Percentiles rank a stretch among this genome's conserved stretches.
Conservation (phyloP, 2,888 invertebrate species). For the Andrena trimmerana region DNA sequence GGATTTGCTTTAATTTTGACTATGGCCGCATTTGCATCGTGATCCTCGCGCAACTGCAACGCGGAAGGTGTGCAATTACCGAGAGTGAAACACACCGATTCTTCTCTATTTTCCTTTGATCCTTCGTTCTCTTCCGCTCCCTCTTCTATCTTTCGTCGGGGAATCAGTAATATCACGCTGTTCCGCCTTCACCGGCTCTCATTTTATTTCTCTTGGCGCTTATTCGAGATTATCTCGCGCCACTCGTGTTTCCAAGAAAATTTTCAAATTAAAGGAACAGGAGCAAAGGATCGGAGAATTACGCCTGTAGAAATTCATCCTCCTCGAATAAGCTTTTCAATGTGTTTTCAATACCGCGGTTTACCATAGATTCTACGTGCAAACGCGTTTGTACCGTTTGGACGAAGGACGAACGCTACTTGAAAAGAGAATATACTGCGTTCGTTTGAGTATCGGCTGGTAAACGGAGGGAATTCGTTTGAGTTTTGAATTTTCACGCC, state of each 20-base stretch:
- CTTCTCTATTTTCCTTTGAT: background rate
- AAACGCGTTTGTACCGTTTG: background rate
- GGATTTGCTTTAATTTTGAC: slow-evolving; percentile 62
- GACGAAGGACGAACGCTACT: background rate
- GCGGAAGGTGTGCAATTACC: slow-evolving; percentile 44
- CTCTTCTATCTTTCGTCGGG: background rate
- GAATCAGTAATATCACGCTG: background rate
- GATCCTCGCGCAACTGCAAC: slow-evolving; percentile 11
- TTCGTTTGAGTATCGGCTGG: background rate
- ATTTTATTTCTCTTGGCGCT: too few species aligned
- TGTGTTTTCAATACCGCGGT: background rate
- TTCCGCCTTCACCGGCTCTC: background rate
- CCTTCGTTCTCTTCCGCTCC: too few species aligned
- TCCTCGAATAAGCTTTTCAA: background rate
- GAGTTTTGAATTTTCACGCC: slow-evolving; percentile 33
- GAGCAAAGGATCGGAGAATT: background rate
- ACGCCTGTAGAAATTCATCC: too few species aligned
- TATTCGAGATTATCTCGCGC: too few species aligned
- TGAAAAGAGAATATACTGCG: background rate
- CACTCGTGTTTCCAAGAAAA: background rate
- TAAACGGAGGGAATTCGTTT: background rate
- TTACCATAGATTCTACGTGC: background rate
- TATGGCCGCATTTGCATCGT: slow-evolving; percentile 50
- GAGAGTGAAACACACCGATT: slow-evolving; percentile 32
- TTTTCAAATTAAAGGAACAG: background rate